Base-by-base conservation (phyloP, 2,888 invertebrate species). In the Molorchus minor region DNA sequence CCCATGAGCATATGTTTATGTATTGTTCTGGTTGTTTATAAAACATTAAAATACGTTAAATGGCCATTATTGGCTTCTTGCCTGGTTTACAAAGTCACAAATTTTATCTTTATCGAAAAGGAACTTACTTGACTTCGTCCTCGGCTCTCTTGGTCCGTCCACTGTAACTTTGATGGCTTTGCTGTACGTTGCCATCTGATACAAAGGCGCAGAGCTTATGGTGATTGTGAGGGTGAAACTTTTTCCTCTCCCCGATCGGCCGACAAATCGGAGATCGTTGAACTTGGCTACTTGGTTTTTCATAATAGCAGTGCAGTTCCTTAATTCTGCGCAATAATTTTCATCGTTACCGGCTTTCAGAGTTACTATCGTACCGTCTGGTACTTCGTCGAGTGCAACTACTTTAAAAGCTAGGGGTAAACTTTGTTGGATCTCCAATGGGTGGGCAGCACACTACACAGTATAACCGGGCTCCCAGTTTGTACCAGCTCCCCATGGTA, bases 161-260 rank as follows among this genome's bases (percentile, higher is more conserved):
- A 99, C 99, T 16, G 99, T 99, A 56, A 99, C 98, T 86, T 99
- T 99, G 81, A 99, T 99, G 52, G 98, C 98, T 80, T 98, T 98
- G 73, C 84, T 89, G 81, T 98, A 98, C 2, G 94, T 92, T 46
- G 97, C 94, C 20, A 97, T 89, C 84, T 98, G 97, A 65, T 86
- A 84, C 65, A 85, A 84, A 7, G 88, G 88, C 68, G 86, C 86
- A 13, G 89, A 86, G 78, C 89, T 90, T 76, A 99, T 93, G 70
- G 94, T 93, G 79, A 99, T 98, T 69, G 96, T 96, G 72, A 99
- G 82, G 7, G 94, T 92, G 82, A 99, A 98, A 36, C 94, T 92
- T 82, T 98, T 98, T 49, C 98, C 98, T 79, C 99, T 85, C 1
- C 99, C 99, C 68, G 96, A 96, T 58, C 98, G 87, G 3, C 98